Evolutionary conservation across 2,113 vertebrate species (phyloP), one percentile per base, ranked within the genome.

Genomic region (Mastomys natalensis): DNA sequence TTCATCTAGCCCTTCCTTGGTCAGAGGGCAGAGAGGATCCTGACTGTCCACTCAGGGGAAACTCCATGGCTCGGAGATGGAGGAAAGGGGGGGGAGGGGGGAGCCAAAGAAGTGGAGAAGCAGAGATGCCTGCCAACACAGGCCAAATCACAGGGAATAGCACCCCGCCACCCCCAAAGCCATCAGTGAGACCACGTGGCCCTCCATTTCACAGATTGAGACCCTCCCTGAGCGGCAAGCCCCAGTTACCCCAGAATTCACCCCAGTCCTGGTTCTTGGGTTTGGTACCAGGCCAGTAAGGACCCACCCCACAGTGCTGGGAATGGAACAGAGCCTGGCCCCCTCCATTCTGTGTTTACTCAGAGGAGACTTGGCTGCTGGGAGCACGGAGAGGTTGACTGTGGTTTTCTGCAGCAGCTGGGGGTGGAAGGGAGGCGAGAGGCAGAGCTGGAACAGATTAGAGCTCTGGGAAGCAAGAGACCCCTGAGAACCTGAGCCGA

Each of bases 401-500:
- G 91, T 81, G 96, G 97, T 96, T 97, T 98, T 94, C 90, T 95
- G 95, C 92, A 94, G 96, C 97, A 96, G 92, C 93, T 93, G 87
- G 94, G 93, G 95, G 96, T 37, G 62, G 45, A 81, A 53, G 76
- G 85, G 21, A 77, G 72, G 3, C 0, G n/a, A 40, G 95, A 78
- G 95, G 72, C 40, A 77, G 93, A 95, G 51, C 86, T 97, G 96
- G 90, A 94, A 98, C 96, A 91, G 78, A 97, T 98, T 97, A 98
- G 98, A 95, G 90, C 78, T 97, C 93, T 60, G 40, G 70, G 73
- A 87, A 90, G 92, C 91, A 72, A 92, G 94, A 72, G 91, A 93
- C 93, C 96, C 95, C 91, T 89, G 86, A 86, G 77, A 78, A 37
- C 10, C 87, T 97, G 97, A 13, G 96, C n/a, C 0, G 51, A 55